phyloP scores from a whole-genome alignment of 2,888 invertebrate genomes.

The Osmoderma eremita region DNA sequence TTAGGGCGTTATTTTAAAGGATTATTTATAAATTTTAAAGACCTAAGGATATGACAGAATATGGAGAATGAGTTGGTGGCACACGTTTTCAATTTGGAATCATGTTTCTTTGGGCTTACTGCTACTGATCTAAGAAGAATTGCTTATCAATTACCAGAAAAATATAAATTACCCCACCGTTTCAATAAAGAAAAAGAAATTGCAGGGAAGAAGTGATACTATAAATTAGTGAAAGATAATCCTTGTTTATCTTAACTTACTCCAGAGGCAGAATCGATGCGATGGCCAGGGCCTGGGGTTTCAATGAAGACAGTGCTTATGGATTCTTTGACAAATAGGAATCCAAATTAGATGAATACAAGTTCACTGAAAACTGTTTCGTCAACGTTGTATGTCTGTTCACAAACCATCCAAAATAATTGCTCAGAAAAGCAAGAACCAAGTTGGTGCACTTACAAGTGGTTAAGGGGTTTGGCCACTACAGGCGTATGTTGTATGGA shows the following conservation, averaged over 20 bases:
- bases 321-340: constrained; percentile 38
- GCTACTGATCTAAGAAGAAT: constrained; percentile 43
- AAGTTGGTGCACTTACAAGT: constrained; percentile 45
- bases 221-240: constrained; percentile 44
- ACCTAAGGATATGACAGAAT: constrained; percentile 39
- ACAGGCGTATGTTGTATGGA: constrained; percentile 47
- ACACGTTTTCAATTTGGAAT: constrained; percentile 42
- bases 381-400: constrained; percentile 60
- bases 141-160: constrained; percentile 44
- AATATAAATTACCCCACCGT: constrained; percentile 42
- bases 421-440: constrained; percentile 56
- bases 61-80: constrained; percentile 41
- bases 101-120: constrained; percentile 42
- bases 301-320: constrained; percentile 20
- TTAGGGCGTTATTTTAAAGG: constrained; percentile 37
- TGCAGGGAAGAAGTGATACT: constrained; percentile 33
- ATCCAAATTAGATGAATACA: constrained; percentile 39
- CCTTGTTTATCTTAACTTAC: constrained; percentile 44
- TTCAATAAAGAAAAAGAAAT: constrained; percentile 39
- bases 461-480: constrained; percentile 18
- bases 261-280: constrained; percentile 44
- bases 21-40: constrained; percentile 28
- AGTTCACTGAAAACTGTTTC: constrained; percentile 51
- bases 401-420: constrained; percentile 58
- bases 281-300: constrained; percentile 23